Evolutionary conservation across 2,888 invertebrate species (phyloP).

Genomic region (Halictus quadricinctus): DNA sequence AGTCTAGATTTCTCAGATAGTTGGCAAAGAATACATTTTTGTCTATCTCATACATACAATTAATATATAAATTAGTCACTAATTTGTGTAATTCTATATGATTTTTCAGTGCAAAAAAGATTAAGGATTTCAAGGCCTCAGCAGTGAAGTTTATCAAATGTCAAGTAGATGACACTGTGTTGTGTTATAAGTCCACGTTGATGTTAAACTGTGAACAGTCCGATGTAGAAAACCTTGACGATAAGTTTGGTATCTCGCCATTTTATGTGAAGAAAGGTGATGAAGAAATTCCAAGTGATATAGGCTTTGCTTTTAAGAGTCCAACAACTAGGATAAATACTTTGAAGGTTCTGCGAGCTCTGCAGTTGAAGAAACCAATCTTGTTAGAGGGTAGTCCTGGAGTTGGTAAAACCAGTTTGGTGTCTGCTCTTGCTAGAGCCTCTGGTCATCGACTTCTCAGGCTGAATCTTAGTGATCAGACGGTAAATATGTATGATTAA

Average conservation of each 20-base stretch:
- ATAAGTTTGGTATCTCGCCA: slow-evolving; percentile 89
- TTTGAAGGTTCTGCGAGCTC: slow-evolving; percentile 91
- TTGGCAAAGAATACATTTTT: no score
- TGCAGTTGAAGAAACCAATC: slow-evolving; percentile 96
- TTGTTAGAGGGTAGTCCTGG: slow-evolving; percentile 98
- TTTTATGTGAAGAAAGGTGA: slow-evolving; percentile 88
- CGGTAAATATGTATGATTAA: slow-evolving; percentile 86
- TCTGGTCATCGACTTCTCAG: slow-evolving; percentile 93
- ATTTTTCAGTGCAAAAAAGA: slow-evolving; percentile 76
- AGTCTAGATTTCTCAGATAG: no score
- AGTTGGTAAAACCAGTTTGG: slow-evolving; percentile 98
- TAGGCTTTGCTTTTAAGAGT: slow-evolving; percentile 88
- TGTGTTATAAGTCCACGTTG: slow-evolving; percentile 36
- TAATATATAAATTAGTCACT: neutral
- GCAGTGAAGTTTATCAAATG: slow-evolving; percentile 85
- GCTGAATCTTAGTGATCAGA: slow-evolving; percentile 99
- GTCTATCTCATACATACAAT: neutral
- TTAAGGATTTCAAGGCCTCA: slow-evolving; percentile 81
- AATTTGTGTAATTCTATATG: neutral
- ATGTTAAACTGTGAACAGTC: slow-evolving; percentile 24
- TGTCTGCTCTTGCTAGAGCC: slow-evolving; percentile 93
- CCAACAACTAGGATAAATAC: slow-evolving; percentile 92
- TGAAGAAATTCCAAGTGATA: slow-evolving; percentile 64
- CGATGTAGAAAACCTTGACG: slow-evolving; percentile 1
- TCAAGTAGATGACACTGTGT: slow-evolving; percentile 82